Base-by-base conservation (phyloP, 2,797 vertebrate genomes). In the Sebastes variabilis region DNA sequence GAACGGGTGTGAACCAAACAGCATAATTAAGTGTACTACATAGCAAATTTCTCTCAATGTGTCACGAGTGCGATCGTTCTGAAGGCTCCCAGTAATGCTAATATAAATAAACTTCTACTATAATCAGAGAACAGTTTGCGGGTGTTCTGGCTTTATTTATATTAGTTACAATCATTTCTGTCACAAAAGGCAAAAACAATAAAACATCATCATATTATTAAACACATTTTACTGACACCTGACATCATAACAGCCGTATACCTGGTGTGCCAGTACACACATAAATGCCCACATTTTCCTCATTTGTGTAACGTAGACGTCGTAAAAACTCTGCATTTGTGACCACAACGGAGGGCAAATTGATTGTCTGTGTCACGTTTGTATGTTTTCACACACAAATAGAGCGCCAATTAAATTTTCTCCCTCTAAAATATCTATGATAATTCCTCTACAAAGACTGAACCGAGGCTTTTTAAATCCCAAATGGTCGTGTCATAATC, bases 401-500 rank as follows among this genome's bases (percentile, higher is more conserved):
- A 77, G 58, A 67, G 71, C 10, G 18, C 52, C 79, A 83, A 87
- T 89, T 87, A 82, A 67, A 72, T 77, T 80, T 71, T 77, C 56
- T 59, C 22, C 32, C 34, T 69, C 61, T 68, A 54, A 88, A 90
- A 91, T 86, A 89, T 90, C 84, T 79, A 38, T 67, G 78, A 87
- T 80, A 88, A 87, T 88, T 92, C 78, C 56, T 88, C 80, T 74
- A 82, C 77, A 90, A 93, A 82, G 88, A 89, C 79, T 82, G 75
- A 90, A 89, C 62, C 54, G 59, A 88, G 71, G 79, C 78, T 85
- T 86, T 91, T 87, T 80, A 88, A 93, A 91, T 88, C 89, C 88
- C 80, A 87, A 90, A 92, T 80, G 89, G 77, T 82, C 59, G 66
- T 88, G 91, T 90, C 85, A 92, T 93, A 95, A 94, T 95, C 93